phyloP scores from a whole-genome alignment of 1,140 invertebrate species.

The Portunus trituberculatus region DNA sequence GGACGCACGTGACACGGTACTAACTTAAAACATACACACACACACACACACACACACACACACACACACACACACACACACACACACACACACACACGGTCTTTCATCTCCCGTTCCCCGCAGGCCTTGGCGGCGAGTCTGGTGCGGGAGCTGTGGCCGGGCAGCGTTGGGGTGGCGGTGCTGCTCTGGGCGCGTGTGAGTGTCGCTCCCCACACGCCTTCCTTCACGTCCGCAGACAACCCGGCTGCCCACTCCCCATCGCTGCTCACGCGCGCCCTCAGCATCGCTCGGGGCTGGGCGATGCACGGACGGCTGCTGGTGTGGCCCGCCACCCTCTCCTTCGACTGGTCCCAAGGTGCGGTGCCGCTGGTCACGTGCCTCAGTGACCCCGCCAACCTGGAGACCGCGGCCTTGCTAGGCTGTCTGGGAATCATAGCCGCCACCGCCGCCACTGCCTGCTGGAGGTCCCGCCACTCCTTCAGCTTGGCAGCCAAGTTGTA shows the following conservation, averaged over 20 bases:
- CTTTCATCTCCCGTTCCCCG: neutral
- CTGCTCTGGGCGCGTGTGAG: slow-evolving; percentile 85
- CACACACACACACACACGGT: slow-evolving; percentile 45
- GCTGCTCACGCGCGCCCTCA: slow-evolving; percentile 83
- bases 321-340: slow-evolving; percentile 91
- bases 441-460: slow-evolving; percentile 56
- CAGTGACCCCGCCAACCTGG: slow-evolving; percentile 85
- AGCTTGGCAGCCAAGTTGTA: slow-evolving; percentile 30
- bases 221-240: slow-evolving; percentile 81
- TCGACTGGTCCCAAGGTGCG: slow-evolving; percentile 98
- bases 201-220: slow-evolving; percentile 80
- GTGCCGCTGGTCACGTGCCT: slow-evolving; percentile 89
- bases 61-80: slow-evolving; percentile 49
- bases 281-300: slow-evolving; percentile 92
- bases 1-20: neutral
- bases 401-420: slow-evolving; percentile 85
- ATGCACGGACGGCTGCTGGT: slow-evolving; percentile 92
- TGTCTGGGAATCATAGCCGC: slow-evolving; percentile 80
- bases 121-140: slow-evolving; percentile 68
- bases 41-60: slow-evolving; percentile 46
- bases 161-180: slow-evolving; percentile 82
- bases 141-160: slow-evolving; percentile 82
- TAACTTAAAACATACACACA: slow-evolving; percentile 10
- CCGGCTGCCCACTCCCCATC: slow-evolving; percentile 81
- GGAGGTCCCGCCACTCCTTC: slow-evolving; percentile 42